A percentile compares a stretch with the other conserved stretches of the same genome.
These are phyloP conservation scores for Helleia helle DNA, from an alignment of 2,888 invertebrate genomes.

Conservation along the genomic window DNA sequence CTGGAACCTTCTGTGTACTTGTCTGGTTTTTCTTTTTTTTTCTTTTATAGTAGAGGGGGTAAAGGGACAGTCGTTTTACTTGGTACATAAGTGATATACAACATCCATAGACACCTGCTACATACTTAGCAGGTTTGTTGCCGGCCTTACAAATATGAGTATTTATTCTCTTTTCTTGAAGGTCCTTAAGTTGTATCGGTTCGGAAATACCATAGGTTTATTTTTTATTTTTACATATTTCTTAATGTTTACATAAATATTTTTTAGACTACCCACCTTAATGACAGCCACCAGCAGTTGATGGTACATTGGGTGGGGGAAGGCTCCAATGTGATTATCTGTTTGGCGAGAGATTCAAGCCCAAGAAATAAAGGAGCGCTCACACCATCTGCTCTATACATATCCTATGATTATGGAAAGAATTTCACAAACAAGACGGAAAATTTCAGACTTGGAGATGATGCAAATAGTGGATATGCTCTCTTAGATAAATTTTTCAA, in stretches of 20 bases:
- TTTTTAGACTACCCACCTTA: conserved; percentile 81
- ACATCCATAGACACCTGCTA: no score
- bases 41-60: no score
- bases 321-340: conserved; percentile 89
- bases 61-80: no score
- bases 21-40: conserved; percentile 4
- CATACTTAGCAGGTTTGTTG: no score
- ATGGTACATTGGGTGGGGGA: conserved; percentile 96
- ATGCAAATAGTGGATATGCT: conserved; percentile 73
- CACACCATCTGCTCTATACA: conserved; percentile 85
- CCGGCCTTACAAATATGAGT: no score
- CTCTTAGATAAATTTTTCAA: conserved; percentile 89
- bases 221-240: conserved; percentile 3
- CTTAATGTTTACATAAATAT: no score
- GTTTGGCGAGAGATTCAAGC: conserved; percentile 84
- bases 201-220: no score
- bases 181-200: no score
- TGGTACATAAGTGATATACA: no score
- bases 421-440: conserved; percentile 84
- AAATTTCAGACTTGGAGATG: conserved; percentile 73
- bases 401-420: conserved; percentile 91
- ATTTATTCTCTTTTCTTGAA: no score
- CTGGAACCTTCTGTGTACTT: no score
- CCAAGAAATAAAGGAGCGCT: conserved; percentile 66
- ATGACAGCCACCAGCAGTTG: conserved; percentile 90